Evolutionary conservation across 2,888 invertebrate species (phyloP).

Genomic region (Silvanus unidentatus): DNA sequence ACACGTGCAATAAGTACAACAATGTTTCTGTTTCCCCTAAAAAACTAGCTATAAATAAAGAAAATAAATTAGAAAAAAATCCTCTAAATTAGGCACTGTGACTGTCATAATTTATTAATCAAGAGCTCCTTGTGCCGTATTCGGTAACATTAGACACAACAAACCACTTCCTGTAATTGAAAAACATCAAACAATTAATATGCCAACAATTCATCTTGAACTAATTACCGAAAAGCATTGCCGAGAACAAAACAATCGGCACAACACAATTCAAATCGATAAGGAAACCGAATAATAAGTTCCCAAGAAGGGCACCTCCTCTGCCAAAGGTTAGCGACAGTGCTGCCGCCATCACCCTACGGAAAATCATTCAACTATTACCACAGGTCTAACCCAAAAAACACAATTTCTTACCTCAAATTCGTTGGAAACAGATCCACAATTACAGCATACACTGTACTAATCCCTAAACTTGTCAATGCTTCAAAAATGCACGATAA

Average conservation of each 20-base stretch:
- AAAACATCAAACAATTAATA: slow-evolving; percentile 17
- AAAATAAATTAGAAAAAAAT: not conserved
- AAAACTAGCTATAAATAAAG: not conserved
- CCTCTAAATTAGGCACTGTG: not conserved
- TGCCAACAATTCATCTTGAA: not conserved
- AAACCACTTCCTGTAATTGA: slow-evolving; percentile 62
- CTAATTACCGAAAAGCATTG: slow-evolving; percentile 60
- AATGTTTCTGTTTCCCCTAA: no score
- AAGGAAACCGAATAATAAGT: slow-evolving; percentile 70
- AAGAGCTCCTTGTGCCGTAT: slow-evolving; percentile 67
- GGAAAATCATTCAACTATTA: slow-evolving; percentile 18
- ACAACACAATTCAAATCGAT: slow-evolving; percentile 74
- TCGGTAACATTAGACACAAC: slow-evolving; percentile 69
- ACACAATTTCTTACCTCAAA: slow-evolving; percentile 56
- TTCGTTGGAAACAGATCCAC: slow-evolving; percentile 79
- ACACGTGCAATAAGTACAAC: no score
- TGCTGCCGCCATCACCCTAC: slow-evolving; percentile 77
- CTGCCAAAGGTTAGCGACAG: slow-evolving; percentile 72
- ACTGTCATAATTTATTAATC: slow-evolving; percentile 46
- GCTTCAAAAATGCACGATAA: slow-evolving; percentile 76
- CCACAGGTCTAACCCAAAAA: not conserved
- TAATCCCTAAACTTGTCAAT: slow-evolving; percentile 71
- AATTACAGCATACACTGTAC: slow-evolving; percentile 73
- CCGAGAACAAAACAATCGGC: slow-evolving; percentile 67
- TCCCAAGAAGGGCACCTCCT: slow-evolving; percentile 70